These are phyloP conservation scores for Norana najaformis DNA, from an alignment of 2,888 invertebrate genomes.

Conservation along the genomic window DNA sequence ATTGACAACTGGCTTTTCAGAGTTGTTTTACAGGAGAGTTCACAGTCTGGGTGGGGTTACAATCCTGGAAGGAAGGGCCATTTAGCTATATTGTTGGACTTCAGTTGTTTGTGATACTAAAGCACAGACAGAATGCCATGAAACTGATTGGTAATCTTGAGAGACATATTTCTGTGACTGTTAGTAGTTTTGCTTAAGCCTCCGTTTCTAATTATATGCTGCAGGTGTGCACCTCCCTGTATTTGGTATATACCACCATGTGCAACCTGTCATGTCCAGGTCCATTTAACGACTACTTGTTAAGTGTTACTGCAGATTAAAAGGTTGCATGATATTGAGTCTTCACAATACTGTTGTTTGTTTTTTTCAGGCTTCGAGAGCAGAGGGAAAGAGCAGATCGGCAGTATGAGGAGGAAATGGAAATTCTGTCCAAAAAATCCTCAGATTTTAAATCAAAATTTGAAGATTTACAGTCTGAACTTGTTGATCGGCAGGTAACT, in stretches of 20 bases:
- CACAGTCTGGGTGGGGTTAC: too few relatives aligned
- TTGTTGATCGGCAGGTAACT: conserved; percentile 57
- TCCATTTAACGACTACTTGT: too few relatives aligned
- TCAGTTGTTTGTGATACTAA: too few relatives aligned
- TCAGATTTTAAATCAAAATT: conserved; percentile 72
- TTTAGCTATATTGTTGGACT: too few relatives aligned
- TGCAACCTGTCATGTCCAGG: too few relatives aligned
- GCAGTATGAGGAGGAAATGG: conserved; percentile 92
- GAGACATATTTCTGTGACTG: too few relatives aligned
- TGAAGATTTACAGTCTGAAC: conserved; percentile 55
- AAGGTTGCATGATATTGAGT: background rate
- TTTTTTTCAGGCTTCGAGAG: conserved; percentile 66
- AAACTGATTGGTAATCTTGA: too few relatives aligned
- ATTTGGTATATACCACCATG: background rate
- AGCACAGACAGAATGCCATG: too few relatives aligned
- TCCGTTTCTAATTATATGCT: background rate
- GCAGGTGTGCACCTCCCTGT: background rate
- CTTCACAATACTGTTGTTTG: background rate
- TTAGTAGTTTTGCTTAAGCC: too few relatives aligned
- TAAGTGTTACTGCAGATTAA: background rate
- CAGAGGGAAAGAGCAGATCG: conserved; percentile 93
- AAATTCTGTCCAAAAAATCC: conserved; percentile 86
- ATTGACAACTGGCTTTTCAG: too few relatives aligned
- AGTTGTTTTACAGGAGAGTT: too few relatives aligned
- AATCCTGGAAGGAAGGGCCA: too few relatives aligned